phyloP scores from a whole-genome alignment of 2,797 vertebrate genomes.

The Octomys mimax region DNA sequence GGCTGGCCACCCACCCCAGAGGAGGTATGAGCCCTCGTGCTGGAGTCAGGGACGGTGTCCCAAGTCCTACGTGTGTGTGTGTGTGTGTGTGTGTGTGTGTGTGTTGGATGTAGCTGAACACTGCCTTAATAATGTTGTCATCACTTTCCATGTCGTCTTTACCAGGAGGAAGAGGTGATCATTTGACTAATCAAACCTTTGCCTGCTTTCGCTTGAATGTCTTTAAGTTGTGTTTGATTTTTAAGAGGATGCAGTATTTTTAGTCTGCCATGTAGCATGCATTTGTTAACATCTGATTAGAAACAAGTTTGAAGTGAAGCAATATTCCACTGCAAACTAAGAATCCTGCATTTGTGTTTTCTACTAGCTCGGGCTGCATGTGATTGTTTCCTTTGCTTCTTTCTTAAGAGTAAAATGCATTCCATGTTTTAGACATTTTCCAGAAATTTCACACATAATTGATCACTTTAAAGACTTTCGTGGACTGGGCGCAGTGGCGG shows the following conservation, averaged over 20 bases:
- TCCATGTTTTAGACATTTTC: conserved; percentile 82
- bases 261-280: conserved; percentile 74
- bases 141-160: conserved; percentile 91
- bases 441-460: conserved; percentile 69
- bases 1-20: background rate
- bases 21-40: background rate
- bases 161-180: conserved; percentile 98
- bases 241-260: conserved; percentile 88
- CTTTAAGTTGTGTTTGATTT: conserved; percentile 87
- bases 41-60: conserved; percentile 4
- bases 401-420: conserved; percentile 63
- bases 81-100: conserved; percentile 65
- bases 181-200: conserved; percentile 88
- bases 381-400: conserved; percentile 73
- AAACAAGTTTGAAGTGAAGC: conserved; percentile 69
- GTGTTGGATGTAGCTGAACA: conserved; percentile 71
- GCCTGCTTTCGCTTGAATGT: conserved; percentile 86
- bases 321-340: conserved; percentile 74
- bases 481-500: background rate
- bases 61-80: conserved; percentile 49
- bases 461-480: conserved; percentile 58
- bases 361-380: conserved; percentile 84
- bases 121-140: conserved; percentile 87
- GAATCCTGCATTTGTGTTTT: conserved; percentile 83
- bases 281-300: conserved; percentile 72